Percentiles rank a stretch among this genome's conserved stretches.
Conservation (phyloP, 92 coral and sea anemone genomes). For the Paramuricea clavata region DNA sequence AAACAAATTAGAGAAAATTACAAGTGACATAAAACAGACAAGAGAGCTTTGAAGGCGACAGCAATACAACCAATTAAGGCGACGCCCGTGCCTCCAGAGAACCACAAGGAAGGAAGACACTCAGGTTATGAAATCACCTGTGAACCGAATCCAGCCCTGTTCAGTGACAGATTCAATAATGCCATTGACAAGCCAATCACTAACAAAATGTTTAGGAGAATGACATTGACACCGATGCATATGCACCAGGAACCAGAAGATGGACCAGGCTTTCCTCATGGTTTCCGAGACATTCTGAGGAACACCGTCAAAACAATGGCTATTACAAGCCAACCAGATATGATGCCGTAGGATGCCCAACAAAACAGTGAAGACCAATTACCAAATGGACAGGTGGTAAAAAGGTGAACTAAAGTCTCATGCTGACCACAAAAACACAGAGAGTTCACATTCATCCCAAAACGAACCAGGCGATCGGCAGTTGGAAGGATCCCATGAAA, state of each 20-base stretch:
- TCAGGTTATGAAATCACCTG: neutral
- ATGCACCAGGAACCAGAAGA: neutral
- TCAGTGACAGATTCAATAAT: neutral
- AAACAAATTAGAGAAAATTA: neutral
- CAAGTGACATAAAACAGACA: no score
- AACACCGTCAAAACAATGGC: neutral
- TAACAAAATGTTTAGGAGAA: neutral
- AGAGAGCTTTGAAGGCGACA: no score
- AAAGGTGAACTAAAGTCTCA: neutral
- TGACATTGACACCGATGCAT: neutral
- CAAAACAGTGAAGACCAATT: neutral
- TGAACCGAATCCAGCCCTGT: neutral
- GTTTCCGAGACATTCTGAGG: neutral
- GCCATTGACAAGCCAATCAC: neutral
- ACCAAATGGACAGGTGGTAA: neutral
- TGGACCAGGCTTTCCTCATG: neutral
- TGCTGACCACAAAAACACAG: neutral
- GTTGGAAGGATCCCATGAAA: neutral
- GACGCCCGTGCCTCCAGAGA: no score
- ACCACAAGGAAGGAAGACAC: neutral
- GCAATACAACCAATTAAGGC: no score
- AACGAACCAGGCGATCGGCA: slow-evolving; percentile 5
- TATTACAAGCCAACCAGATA: neutral
- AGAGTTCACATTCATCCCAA: neutral
- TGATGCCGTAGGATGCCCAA: slow-evolving; percentile 14